Conservation (phyloP, 1,140 invertebrate genomes). For the Apis laboriosa region DNA sequence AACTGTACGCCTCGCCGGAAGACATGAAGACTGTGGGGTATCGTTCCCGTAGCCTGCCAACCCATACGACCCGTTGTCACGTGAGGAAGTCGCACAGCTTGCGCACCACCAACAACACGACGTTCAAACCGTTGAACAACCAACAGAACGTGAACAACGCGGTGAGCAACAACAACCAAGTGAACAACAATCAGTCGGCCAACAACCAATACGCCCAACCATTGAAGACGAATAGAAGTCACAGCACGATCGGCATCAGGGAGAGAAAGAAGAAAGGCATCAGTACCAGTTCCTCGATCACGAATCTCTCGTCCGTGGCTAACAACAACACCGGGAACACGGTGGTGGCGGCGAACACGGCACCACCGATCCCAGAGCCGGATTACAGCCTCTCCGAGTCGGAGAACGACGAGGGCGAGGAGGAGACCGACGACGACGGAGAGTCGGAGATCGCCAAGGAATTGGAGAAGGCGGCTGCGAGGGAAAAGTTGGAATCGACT, state of each 20-base stretch:
- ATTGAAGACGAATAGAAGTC: slow-evolving; percentile 82
- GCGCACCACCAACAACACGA: slow-evolving; percentile 79
- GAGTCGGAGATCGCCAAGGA: slow-evolving; percentile 81
- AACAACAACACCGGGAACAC: slow-evolving; percentile 46
- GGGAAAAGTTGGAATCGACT: slow-evolving; percentile 77
- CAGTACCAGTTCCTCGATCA: slow-evolving; percentile 74
- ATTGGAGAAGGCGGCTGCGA: slow-evolving; percentile 76
- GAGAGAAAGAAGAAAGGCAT: slow-evolving; percentile 76
- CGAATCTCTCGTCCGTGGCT: slow-evolving; percentile 70
- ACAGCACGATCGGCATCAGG: slow-evolving; percentile 81
- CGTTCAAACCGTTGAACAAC: slow-evolving; percentile 71
- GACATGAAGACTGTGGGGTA: slow-evolving; percentile 91
- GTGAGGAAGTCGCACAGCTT: slow-evolving; percentile 85
- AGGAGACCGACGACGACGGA: slow-evolving; percentile 82
- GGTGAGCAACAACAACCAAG: slow-evolving; percentile 62
- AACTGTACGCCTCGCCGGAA: slow-evolving; percentile 93
- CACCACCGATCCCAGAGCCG: slow-evolving; percentile 92
- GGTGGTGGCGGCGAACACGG: slow-evolving; percentile 69
- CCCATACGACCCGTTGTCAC: slow-evolving; percentile 81
- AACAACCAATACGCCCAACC: slow-evolving; percentile 86
- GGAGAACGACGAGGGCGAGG: slow-evolving; percentile 79
- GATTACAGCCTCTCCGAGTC: slow-evolving; percentile 93
- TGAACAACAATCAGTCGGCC: slow-evolving; percentile 49
- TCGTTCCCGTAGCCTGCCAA: slow-evolving; percentile 84
- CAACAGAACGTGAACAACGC: slow-evolving; percentile 51